Percentiles rank a stretch among this genome's conserved stretches.
Conservation (phyloP, 1,140 invertebrate genomes). For the Drosophila leontia region DNA sequence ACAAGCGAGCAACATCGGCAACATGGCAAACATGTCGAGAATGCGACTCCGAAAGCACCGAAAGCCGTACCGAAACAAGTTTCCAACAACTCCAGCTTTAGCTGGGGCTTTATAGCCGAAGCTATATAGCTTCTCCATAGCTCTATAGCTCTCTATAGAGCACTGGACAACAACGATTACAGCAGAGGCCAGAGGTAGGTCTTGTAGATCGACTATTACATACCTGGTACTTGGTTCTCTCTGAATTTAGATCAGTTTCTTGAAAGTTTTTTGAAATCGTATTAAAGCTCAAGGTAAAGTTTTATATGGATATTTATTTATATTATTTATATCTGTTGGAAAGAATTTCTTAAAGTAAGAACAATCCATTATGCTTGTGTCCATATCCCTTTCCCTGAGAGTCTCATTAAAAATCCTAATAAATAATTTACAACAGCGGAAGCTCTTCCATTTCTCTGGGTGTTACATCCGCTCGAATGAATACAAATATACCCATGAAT, state of each 20-base stretch:
- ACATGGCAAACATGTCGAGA: slow-evolving; percentile 76
- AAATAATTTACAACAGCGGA: background rate
- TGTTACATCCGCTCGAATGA: background rate
- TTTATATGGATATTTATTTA: background rate
- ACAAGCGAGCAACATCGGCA: slow-evolving; percentile 60
- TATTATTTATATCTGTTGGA: background rate
- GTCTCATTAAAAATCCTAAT: background rate
- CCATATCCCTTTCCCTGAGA: too few species aligned
- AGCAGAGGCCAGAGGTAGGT: background rate
- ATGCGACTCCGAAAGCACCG: slow-evolving; percentile 47
- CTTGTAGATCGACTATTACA: background rate
- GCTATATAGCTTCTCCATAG: slow-evolving; percentile 6
- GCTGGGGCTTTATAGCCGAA: slow-evolving; percentile 29
- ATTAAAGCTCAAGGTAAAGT: background rate
- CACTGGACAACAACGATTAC: slow-evolving; percentile 42
- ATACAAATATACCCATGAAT: slow-evolving; percentile 1
- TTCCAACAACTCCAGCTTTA: slow-evolving; percentile 51
- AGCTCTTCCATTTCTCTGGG: background rate
- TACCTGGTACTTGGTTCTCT: background rate
- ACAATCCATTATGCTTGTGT: too few species aligned
- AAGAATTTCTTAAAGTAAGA: background rate
- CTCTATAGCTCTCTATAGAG: slow-evolving; percentile 26
- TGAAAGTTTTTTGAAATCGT: background rate
- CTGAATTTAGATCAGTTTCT: background rate
- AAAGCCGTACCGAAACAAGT: slow-evolving; percentile 76